A percentile compares a stretch with the other conserved stretches of the same genome.
These are phyloP conservation scores for Lagria hirta DNA, from an alignment of 2,888 invertebrate genomes.

Conservation along the genomic window DNA sequence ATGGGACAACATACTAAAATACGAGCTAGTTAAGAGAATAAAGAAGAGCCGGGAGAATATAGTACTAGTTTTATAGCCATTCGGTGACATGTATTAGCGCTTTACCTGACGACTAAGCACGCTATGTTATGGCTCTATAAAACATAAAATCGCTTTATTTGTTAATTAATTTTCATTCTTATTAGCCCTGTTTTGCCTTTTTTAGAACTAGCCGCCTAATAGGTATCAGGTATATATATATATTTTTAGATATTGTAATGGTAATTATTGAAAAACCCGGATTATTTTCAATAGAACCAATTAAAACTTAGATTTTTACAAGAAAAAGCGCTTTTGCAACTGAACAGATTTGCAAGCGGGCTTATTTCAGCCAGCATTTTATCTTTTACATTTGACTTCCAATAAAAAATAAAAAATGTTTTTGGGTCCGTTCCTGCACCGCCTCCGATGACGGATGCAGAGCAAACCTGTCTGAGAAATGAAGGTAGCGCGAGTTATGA, in stretches of 20 bases:
- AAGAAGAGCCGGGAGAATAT: constrained; percentile 51
- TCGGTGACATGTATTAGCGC: constrained; percentile 52
- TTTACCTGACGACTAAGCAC: constrained; percentile 50
- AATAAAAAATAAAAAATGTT: no score
- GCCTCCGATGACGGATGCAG: constrained; percentile 38
- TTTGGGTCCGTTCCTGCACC: no score
- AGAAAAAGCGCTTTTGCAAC: no score
- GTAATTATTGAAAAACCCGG: no score
- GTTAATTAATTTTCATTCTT: constrained; percentile 52
- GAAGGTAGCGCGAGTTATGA: constrained; percentile 52
- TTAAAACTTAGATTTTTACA: no score
- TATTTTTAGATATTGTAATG: no score
- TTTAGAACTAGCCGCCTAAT: no score
- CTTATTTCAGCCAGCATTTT: no score
- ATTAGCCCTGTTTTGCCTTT: constrained; percentile 33
- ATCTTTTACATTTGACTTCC: no score
- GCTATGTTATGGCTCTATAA: constrained; percentile 48
- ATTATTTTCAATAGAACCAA: no score
- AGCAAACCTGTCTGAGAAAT: constrained; percentile 47
- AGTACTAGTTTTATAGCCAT: constrained; percentile 51
- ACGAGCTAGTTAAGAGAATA: constrained; percentile 54
- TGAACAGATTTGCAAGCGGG: no score
- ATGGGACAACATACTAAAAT: constrained; percentile 53
- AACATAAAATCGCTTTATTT: constrained; percentile 52
- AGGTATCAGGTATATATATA: no score